A percentile compares a stretch with the other conserved stretches of the same genome.
phyloP scores from a whole-genome alignment of 2,113 vertebrate genomes.

The Lophura nycthemera region DNA sequence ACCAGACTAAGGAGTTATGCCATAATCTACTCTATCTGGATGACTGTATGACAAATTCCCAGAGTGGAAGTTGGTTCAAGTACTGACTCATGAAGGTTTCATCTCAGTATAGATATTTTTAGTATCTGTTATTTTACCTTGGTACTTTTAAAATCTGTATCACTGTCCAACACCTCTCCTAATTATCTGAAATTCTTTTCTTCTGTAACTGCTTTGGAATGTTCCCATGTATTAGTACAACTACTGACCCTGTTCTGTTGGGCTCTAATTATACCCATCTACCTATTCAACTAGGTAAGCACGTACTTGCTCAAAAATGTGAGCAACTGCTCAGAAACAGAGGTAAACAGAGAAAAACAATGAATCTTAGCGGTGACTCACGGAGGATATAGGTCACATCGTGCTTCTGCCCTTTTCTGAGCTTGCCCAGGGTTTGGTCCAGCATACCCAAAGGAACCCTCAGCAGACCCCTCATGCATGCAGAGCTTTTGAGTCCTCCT shows the following conservation, averaged over 20 bases:
- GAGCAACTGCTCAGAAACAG: slow-evolving; percentile 16
- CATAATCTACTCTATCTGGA: not conserved
- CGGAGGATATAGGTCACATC: not conserved
- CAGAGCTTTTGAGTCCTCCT: not conserved
- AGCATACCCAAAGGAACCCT: not conserved
- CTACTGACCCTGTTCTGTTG: not conserved
- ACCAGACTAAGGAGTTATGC: not conserved
- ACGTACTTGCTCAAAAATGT: not conserved
- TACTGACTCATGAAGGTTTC: slow-evolving; percentile 35
- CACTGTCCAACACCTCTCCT: slow-evolving; percentile 34
- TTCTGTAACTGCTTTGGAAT: slow-evolving; percentile 37
- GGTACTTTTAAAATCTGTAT: not conserved
- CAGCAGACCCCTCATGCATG: not conserved
- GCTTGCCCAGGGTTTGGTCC: not conserved
- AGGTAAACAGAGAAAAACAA: not conserved
- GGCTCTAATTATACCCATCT: not conserved
- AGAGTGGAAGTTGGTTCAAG: not conserved
- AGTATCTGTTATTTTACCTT: slow-evolving; percentile 52
- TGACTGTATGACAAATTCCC: slow-evolving; percentile 1
- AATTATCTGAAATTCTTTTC: slow-evolving; percentile 42
- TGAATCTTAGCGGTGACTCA: not conserved
- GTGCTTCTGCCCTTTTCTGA: not conserved
- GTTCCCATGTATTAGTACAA: not conserved
- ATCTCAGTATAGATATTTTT: slow-evolving; percentile 53
- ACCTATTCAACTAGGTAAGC: not conserved